Conservation (phyloP, 2,888 invertebrate species). For the Muschampia plurimacula region DNA sequence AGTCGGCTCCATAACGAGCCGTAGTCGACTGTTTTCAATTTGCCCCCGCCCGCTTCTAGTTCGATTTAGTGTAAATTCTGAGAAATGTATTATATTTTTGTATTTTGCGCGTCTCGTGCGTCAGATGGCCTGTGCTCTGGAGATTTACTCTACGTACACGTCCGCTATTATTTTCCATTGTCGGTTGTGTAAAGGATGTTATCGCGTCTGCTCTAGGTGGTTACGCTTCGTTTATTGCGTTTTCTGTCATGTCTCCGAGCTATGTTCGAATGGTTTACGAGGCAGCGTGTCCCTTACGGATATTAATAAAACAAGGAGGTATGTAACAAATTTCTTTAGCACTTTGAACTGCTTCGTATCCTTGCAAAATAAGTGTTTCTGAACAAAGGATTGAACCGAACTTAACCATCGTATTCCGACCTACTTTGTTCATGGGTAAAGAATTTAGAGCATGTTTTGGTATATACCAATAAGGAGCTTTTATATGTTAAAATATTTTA, state of each 20-base stretch:
- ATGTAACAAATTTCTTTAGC: not conserved
- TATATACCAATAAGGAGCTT: no score
- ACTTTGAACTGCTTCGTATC: not conserved
- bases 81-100: constrained; percentile 55
- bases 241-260: not conserved
- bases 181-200: constrained; percentile 19
- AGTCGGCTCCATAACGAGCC: constrained; percentile 80
- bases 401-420: no score
- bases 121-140: not conserved
- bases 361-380: no score
- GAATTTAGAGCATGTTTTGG: no score
- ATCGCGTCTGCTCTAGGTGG: not conserved
- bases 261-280: constrained; percentile 19
- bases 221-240: constrained; percentile 19
- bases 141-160: not conserved
- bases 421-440: no score
- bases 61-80: constrained; percentile 74
- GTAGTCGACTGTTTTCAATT: constrained; percentile 83
- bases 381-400: no score
- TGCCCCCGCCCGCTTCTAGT: constrained; percentile 64
- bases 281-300: constrained; percentile 19
- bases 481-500: no score
- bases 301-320: not conserved
- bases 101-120: constrained; percentile 31
- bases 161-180: constrained; percentile 30